A percentile compares a stretch with the other conserved stretches of the same genome.
phyloP scores from a whole-genome alignment of 2,113 vertebrate genomes.

The Ochotona curzoniae region DNA sequence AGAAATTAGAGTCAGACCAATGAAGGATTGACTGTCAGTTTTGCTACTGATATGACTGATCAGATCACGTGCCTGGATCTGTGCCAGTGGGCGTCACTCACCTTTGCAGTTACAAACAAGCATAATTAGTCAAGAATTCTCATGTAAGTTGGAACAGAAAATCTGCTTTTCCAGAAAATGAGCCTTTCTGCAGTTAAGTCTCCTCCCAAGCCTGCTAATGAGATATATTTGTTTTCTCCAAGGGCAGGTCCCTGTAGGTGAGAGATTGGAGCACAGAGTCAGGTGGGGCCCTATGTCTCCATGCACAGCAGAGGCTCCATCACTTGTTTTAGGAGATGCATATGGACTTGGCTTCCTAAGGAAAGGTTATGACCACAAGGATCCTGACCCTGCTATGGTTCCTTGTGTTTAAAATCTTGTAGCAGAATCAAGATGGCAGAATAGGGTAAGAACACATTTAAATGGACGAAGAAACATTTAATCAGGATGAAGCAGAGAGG shows the following conservation, averaged over 20 bases:
- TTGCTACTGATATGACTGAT: neutral
- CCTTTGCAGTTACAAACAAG: neutral
- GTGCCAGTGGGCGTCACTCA: conserved; percentile 9
- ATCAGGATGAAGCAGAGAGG: no score
- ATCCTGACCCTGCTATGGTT: neutral
- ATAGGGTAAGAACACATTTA: no score
- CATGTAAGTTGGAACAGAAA: neutral
- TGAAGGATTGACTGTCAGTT: neutral
- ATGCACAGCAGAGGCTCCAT: neutral
- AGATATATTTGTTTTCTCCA: neutral
- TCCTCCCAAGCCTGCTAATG: neutral
- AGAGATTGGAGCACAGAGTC: neutral
- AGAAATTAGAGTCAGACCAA: neutral
- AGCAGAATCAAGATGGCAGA: neutral
- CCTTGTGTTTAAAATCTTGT: conserved; percentile 11
- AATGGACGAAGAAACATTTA: no score
- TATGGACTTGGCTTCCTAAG: neutral
- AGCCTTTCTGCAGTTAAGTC: neutral
- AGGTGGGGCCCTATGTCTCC: neutral
- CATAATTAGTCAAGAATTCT: neutral
- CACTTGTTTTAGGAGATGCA: neutral
- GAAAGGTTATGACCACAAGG: neutral
- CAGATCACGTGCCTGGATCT: neutral
- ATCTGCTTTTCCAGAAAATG: conserved; percentile 13
- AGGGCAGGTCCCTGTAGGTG: neutral